These are phyloP conservation scores for Triplophysa dalaica DNA, from an alignment of 2,113 vertebrate genomes.

Conservation along the genomic window DNA sequence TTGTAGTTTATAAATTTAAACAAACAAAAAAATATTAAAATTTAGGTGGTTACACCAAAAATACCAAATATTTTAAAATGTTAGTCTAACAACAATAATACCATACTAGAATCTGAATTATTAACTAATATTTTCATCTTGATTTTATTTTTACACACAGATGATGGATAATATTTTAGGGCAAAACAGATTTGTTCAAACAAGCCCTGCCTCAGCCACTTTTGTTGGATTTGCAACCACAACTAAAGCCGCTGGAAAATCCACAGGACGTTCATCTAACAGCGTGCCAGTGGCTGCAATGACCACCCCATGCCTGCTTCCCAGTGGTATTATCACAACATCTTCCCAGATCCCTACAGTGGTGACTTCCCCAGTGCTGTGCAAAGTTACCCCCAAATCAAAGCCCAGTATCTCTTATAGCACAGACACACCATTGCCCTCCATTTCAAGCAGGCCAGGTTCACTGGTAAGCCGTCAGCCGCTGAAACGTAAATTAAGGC, in stretches of 20 bases:
- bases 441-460: conserved; percentile 54
- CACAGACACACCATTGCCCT: conserved; percentile 49
- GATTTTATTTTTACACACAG: conserved; percentile 48
- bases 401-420: conserved; percentile 50
- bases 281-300: conserved; percentile 44
- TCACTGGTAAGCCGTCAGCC: conserved; percentile 51
- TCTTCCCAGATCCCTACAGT: conserved; percentile 51
- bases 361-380: conserved; percentile 51
- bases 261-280: conserved; percentile 45
- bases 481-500: conserved; percentile 55
- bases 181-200: conserved; percentile 66
- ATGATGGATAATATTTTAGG: conserved; percentile 76
- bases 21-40: no score
- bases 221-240: conserved; percentile 63
- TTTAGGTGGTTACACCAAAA: no score
- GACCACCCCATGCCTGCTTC: conserved; percentile 55
- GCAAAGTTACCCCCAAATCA: neutral
- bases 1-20: no score
- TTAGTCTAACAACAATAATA: no score
- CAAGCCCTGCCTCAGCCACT: conserved; percentile 36
- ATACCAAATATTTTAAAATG: no score
- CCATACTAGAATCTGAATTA: no score
- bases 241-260: conserved; percentile 54
- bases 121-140: neutral
- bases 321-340: conserved; percentile 53